These are phyloP conservation scores for Chloroclystis v-ata DNA, from an alignment of 2,888 invertebrate species.

Conservation along the genomic window DNA sequence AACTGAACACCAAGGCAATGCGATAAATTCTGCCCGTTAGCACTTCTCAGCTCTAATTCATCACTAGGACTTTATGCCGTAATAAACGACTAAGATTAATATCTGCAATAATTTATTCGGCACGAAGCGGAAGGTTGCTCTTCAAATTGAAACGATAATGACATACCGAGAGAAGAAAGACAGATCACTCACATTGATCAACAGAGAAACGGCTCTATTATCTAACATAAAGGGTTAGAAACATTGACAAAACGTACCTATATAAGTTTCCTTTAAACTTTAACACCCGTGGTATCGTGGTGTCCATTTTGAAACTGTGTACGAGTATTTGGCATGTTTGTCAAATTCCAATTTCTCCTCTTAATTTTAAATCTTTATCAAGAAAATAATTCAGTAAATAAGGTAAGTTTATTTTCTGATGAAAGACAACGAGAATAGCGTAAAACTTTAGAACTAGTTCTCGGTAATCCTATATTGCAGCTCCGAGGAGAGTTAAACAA, in stretches of 20 bases:
- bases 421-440: not conserved
- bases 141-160: slow-evolving; percentile 14
- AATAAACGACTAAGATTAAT: slow-evolving; percentile 66
- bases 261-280: too few species aligned
- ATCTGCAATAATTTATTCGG: slow-evolving; percentile 49
- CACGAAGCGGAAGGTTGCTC: slow-evolving; percentile 28
- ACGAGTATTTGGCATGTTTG: too few species aligned
- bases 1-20: slow-evolving; percentile 8
- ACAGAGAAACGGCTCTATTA: not conserved
- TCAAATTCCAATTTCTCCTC: too few species aligned
- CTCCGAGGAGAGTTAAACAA: slow-evolving; percentile 11
- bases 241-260: too few species aligned
- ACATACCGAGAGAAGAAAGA: not conserved
- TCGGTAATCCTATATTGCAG: slow-evolving; percentile 19
- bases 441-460: slow-evolving; percentile 10
- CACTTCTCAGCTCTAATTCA: slow-evolving; percentile 38
- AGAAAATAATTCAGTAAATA: too few species aligned
- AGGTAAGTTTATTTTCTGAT: not conserved
- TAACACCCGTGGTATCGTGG: too few species aligned
- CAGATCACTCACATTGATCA: not conserved
- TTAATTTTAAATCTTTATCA: too few species aligned
- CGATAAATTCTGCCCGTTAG: slow-evolving; percentile 39
- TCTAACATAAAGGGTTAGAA: too few species aligned
- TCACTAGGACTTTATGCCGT: slow-evolving; percentile 57
- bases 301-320: too few species aligned